Base-by-base conservation (phyloP, 2,797 vertebrate species). In the Hafferia zeledoni region DNA sequence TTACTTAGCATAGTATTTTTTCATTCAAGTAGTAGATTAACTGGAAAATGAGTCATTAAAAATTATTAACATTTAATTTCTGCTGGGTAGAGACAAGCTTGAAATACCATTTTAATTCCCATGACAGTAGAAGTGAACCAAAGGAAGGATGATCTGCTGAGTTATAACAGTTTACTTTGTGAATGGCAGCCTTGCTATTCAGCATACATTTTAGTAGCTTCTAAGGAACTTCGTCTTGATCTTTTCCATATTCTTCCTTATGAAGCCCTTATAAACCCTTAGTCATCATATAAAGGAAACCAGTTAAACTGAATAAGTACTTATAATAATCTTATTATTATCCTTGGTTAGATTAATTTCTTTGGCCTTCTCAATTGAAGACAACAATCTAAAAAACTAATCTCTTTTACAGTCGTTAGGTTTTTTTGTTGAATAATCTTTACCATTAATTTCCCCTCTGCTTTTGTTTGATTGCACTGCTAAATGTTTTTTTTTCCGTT, bases 11-110 rank as follows among this genome's bases (percentile, higher is more conserved):
- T 84, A 65, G 44, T 90, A 82, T 79, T 74, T 83, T 80, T 93
- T 19, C 69, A 49, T 88, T 92, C 70, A 65, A 57, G 24, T 52
- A 93, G 56, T 49, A 90, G 57, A 60, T 87, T 61, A 92, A 72
- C 55, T 91, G 61, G 59, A 83, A 81, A 95, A 93, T 64, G n/a
- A 77, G 41, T 80, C 76, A 83, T 92, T 92, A 78, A 67, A 64
- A 27, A 35, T 91, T 87, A 78, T 86, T 92, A 95, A 49, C n/a
- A 13, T 93, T 88, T 91, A 67, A 79, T 85, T 95, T 95, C 41
- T 94, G 41, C 43, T 46, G 90, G 76, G 64, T 74, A 88, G 72
- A 70, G 47, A 47, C 61, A 77, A 74, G 41, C 55, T 81, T 79
- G 68, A 81, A 60, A 43, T 74, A 93, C 56, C 28, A 6, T 69